Percentiles rank a stretch among this genome's conserved stretches.
Evolutionary conservation across 2,113 vertebrate species (phyloP).

Genomic region (Cryptotis parvus): DNA sequence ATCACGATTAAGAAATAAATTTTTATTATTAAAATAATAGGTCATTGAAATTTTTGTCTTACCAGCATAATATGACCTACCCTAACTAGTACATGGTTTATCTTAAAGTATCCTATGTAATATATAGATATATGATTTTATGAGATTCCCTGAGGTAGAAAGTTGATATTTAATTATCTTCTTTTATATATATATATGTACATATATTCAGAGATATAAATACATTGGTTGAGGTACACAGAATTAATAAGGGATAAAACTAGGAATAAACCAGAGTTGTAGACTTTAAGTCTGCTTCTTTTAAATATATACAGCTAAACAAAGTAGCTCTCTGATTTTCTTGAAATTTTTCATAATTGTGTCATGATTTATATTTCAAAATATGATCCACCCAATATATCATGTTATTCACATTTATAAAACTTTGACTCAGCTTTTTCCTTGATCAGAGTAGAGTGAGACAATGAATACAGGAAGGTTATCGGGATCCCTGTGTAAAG

Average conservation of each 20-base stretch:
- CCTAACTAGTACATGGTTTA: not conserved
- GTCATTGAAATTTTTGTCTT: conserved; percentile 31
- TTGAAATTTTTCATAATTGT: too few species aligned
- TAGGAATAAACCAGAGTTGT: not conserved
- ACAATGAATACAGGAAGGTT: not conserved
- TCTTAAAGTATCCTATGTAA: not conserved
- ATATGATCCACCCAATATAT: not conserved
- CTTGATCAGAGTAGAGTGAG: not conserved
- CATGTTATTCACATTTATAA: not conserved
- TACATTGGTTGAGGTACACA: not conserved
- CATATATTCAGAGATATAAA: not conserved
- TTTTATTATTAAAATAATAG: not conserved
- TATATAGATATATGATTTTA: not conserved
- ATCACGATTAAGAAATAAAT: conserved; percentile 39
- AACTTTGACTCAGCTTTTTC: conserved; percentile 1
- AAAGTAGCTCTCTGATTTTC: too few species aligned
- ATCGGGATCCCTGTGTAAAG: conserved; percentile 10
- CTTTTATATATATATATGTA: not conserved
- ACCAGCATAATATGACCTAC: not conserved
- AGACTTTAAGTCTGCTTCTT: not conserved
- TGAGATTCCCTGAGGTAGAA: not conserved
- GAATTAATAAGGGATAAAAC: conserved; percentile 34
- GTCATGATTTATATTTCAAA: conserved; percentile 29
- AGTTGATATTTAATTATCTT: not conserved
- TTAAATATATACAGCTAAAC: not conserved